Evolutionary conservation across 92 coral and sea anemone species (phyloP).

Genomic region (Virgularia gustaviana): DNA sequence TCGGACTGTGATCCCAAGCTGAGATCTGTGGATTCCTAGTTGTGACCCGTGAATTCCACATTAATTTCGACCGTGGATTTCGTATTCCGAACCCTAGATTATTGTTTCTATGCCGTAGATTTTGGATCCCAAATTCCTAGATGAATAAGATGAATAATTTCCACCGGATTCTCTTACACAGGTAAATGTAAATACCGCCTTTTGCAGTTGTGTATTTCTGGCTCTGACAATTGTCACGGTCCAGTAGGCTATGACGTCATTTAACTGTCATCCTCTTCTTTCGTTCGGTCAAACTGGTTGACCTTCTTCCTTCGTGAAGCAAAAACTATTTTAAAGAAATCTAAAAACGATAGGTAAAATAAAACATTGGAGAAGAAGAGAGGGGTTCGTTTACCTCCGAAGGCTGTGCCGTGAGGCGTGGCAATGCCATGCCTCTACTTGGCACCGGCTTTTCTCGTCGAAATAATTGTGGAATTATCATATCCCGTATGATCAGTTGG

Average conservation of each 20-base stretch:
- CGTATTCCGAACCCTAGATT: no score
- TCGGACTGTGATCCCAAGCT: no score
- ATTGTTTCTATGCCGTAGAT: no score
- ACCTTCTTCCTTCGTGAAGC: neutral
- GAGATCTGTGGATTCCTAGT: no score
- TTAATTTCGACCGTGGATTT: no score
- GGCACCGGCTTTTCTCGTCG: neutral
- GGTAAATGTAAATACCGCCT: no score
- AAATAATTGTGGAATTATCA: neutral
- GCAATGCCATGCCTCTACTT: conserved; percentile 18
- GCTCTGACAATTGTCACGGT: conserved; percentile 31
- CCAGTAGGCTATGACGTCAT: conserved; percentile 31
- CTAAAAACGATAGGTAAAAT: neutral
- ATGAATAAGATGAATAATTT: no score
- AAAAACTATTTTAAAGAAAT: neutral
- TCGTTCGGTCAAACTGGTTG: neutral
- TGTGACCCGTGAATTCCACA: no score
- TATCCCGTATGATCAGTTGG: neutral
- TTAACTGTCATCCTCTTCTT: no score
- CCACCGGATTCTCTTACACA: no score
- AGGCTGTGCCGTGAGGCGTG: conserved; percentile 7
- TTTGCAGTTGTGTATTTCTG: conserved; percentile 22
- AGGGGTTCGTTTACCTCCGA: conserved; percentile 13
- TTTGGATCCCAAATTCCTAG: no score
- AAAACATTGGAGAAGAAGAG: conserved; percentile 23